Evolutionary conservation across 2,888 invertebrate species (phyloP).

Genomic region (Ctena decussata): DNA sequence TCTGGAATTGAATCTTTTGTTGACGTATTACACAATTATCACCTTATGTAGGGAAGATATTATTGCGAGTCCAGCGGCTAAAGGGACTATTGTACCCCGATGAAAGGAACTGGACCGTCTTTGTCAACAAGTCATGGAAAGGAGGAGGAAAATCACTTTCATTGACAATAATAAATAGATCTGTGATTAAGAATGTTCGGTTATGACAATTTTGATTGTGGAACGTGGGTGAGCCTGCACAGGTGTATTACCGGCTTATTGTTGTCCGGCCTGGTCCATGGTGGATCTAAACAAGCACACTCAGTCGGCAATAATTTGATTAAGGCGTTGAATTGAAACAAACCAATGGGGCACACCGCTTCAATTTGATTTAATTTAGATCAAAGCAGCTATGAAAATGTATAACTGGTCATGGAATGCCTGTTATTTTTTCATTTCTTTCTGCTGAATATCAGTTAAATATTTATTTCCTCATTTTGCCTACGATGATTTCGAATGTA

Average conservation of each 20-base stretch:
- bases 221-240: slow-evolving; percentile 13
- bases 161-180: slow-evolving; percentile 60
- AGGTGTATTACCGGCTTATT: slow-evolving; percentile 10
- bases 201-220: slow-evolving; percentile 56
- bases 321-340: slow-evolving; percentile 39
- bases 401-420: neutral
- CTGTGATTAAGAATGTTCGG: slow-evolving; percentile 38
- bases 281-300: slow-evolving; percentile 5
- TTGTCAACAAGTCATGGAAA: slow-evolving; percentile 58
- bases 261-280: neutral
- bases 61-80: slow-evolving; percentile 10
- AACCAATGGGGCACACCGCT: slow-evolving; percentile 56
- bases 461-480: too few species aligned
- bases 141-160: slow-evolving; percentile 62
- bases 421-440: neutral
- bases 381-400: slow-evolving; percentile 40
- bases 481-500: too few species aligned
- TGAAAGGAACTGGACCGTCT: slow-evolving; percentile 5
- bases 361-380: slow-evolving; percentile 62
- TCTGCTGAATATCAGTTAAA: too few species aligned
- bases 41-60: slow-evolving; percentile 42
- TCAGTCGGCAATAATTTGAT: slow-evolving; percentile 51
- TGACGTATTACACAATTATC: slow-evolving; percentile 56
- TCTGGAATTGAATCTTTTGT: slow-evolving; percentile 48
- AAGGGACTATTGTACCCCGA: neutral